Base-by-base conservation (phyloP, 1,140 invertebrate genomes). In the Drosophila kikkawai region DNA sequence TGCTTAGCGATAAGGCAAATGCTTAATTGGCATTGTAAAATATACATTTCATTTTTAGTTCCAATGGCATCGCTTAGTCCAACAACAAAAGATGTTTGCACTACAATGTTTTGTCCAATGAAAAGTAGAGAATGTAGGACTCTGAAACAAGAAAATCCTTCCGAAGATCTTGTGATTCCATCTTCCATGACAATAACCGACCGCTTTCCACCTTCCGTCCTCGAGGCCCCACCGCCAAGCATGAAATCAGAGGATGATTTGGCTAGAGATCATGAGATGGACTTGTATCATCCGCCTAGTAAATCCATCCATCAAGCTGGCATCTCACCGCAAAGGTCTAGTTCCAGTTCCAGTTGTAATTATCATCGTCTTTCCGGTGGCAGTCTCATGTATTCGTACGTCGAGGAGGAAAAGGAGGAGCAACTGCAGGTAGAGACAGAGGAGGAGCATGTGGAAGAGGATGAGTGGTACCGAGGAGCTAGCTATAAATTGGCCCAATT, bases 31-130 rank as follows among this genome's bases (percentile, higher is more conserved):
- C 13, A 47, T 26, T 47, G 8, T 7, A 15, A 26, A 15, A 4
- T 26, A 8, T 8, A 26, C 13, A 7, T 47, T 11, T 13, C 4
- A 0, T 74, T n/a, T 11, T 37, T 34, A 67, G 59, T 7, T 4
- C 1, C 8, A 0, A 13, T 8, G 3, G 8, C 29, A 15, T n/a
- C 48, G 13, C 1, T 2, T 0, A 65, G 17, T 26, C 50, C 37
- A 15, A 0, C 37, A 0, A 55, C 34, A 12, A 75, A 64, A 2
- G 84, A 88, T 7, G 22, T 58, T 42, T 60, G 84, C 41, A 88
- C 84, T 7, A 88, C 85, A 29, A 90, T 88, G 13, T 80, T 73
- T n/a, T 51, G 29, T 34, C 3, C 50, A 7, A 78, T 63, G 59
- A 37, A 55, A 9, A 68, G 32, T 22, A 22, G 2, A 6, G 19